A percentile compares a stretch with the other conserved stretches of the same genome.
phyloP scores from a whole-genome alignment of 2,888 invertebrate genomes.

The Lycia hirtaria region DNA sequence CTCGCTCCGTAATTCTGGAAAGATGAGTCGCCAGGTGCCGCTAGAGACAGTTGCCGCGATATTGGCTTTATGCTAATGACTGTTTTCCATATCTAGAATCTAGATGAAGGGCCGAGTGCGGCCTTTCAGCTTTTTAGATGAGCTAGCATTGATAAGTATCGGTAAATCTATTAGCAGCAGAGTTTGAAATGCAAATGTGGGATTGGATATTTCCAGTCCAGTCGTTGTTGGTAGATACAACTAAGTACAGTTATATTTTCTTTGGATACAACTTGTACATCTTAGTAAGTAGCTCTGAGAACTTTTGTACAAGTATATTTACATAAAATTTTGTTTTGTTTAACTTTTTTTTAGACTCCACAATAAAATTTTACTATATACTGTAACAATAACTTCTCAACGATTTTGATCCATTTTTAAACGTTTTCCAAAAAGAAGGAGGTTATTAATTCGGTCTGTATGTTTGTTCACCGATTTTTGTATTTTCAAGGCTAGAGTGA shows the following conservation, averaged over 20 bases:
- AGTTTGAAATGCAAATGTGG: constrained; percentile 2
- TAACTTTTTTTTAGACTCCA: too few species aligned
- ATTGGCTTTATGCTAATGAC: constrained; percentile 81
- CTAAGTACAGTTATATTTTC: too few species aligned
- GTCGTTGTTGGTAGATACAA: too few species aligned
- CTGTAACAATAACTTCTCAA: too few species aligned
- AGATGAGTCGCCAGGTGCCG: constrained; percentile 62
- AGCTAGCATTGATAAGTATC: constrained; percentile 5
- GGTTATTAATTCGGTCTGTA: too few species aligned
- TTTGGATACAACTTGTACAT: too few species aligned
- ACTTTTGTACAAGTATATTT: neutral
- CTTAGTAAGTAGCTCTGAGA: neutral
- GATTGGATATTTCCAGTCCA: too few species aligned
- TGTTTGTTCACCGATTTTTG: too few species aligned
- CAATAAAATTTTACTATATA: too few species aligned
- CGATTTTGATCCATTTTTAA: too few species aligned
- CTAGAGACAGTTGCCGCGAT: constrained; percentile 53
- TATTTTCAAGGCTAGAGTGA: too few species aligned
- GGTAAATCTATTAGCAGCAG: neutral
- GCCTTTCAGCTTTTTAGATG: constrained; percentile 11
- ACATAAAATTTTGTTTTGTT: neutral
- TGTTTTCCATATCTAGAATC: constrained; percentile 57
- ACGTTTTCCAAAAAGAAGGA: too few species aligned
- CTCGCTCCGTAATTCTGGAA: constrained; percentile 52
- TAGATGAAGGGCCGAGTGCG: constrained; percentile 32